Evolutionary conservation across 2,888 invertebrate genomes (phyloP).

Genomic region (Drosophila ezoana): DNA sequence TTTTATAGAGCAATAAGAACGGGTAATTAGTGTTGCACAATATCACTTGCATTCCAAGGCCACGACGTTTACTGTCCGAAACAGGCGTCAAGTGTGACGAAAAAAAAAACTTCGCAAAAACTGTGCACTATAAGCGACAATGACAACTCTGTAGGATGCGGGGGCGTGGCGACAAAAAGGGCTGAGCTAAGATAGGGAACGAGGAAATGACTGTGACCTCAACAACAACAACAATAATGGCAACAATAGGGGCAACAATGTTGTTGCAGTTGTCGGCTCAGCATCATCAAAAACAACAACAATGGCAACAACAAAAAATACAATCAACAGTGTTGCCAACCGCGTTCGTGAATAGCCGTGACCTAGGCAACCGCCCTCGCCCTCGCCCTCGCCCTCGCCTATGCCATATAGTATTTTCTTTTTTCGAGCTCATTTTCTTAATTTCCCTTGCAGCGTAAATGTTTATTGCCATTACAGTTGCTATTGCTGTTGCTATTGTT

Average conservation of each 20-base stretch:
- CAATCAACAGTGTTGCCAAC: conserved; percentile 56
- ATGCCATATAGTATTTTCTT: conserved; percentile 4
- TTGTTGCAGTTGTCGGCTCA: conserved; percentile 52
- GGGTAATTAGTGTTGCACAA: conserved; percentile 57
- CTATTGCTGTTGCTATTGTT: conserved; percentile 11
- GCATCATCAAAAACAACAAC: conserved; percentile 20
- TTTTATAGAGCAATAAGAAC: conserved; percentile 34
- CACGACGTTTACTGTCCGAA: conserved; percentile 27
- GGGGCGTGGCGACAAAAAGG: neutral
- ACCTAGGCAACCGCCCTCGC: conserved; percentile 13
- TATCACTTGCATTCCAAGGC: conserved; percentile 40
- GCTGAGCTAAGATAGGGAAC: neutral
- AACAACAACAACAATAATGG: conserved; percentile 50
- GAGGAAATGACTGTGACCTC: conserved; percentile 30
- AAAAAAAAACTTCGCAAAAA: conserved; percentile 13
- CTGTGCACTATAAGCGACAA: conserved; percentile 12
- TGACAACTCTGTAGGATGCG: neutral
- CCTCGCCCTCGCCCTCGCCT: neutral
- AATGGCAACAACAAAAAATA: conserved; percentile 6
- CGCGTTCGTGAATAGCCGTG: conserved; percentile 33
- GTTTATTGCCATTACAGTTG: conserved; percentile 56
- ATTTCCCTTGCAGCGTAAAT: conserved; percentile 57
- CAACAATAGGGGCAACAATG: conserved; percentile 47
- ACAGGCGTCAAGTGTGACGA: conserved; percentile 34
- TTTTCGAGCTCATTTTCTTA: conserved; percentile 51